phyloP scores from a whole-genome alignment of 2,888 invertebrate species.

The Trichopoda pennipes region DNA sequence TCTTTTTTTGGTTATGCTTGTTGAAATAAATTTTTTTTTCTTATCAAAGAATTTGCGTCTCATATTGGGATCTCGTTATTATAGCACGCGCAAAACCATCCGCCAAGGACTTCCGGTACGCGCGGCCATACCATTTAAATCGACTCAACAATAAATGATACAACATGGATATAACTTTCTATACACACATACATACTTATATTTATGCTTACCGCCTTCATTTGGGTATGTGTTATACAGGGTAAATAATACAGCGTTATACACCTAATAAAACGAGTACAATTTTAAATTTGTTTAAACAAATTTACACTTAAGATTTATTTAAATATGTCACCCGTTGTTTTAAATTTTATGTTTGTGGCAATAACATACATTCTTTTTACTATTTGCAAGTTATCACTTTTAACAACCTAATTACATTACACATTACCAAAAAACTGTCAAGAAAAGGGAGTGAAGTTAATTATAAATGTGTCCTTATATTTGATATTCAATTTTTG shows the following conservation, averaged over 20 bases:
- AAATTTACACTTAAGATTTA: background rate
- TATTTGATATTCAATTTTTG: slow-evolving; percentile 36
- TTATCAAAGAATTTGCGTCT: slow-evolving; percentile 60
- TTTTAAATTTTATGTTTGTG: too few species aligned
- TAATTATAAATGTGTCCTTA: slow-evolving; percentile 10
- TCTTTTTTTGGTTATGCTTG: slow-evolving; percentile 28
- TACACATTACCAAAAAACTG: background rate
- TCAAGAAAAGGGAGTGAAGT: slow-evolving; percentile 19
- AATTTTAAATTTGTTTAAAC: slow-evolving; percentile 1
- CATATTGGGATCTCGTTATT: slow-evolving; percentile 70
- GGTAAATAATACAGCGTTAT: background rate
- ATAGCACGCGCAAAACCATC: slow-evolving; percentile 72
- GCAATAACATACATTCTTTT: background rate
- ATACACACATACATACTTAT: background rate
- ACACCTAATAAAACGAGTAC: background rate
- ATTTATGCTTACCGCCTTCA: background rate
- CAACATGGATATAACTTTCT: background rate
- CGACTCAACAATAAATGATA: slow-evolving; percentile 35
- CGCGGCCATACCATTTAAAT: slow-evolving; percentile 66
- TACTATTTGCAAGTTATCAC: background rate
- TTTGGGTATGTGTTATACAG: slow-evolving; percentile 32
- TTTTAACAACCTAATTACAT: background rate
- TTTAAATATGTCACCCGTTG: background rate
- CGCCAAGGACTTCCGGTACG: slow-evolving; percentile 72
- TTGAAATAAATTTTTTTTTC: background rate